phyloP scores from a whole-genome alignment of 2,113 vertebrate species.

The Pseudopodoces humilis region DNA sequence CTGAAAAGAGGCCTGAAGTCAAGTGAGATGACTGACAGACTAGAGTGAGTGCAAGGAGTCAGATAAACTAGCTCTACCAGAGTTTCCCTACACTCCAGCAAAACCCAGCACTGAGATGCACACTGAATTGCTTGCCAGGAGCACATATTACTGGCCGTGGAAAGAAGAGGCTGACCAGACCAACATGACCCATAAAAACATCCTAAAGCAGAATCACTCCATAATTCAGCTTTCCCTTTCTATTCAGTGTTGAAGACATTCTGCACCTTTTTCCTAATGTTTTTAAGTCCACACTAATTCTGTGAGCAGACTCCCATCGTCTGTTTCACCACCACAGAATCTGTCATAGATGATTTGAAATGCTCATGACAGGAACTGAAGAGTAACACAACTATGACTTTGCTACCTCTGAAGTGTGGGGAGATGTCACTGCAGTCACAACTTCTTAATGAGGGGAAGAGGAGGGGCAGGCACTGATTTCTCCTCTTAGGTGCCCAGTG shows the following conservation, averaged over 20 bases:
- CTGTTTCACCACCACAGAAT: neutral
- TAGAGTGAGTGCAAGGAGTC: neutral
- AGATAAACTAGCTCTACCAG: neutral
- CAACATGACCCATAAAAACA: neutral
- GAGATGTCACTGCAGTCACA: neutral
- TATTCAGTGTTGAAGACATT: neutral
- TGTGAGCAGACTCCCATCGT: neutral
- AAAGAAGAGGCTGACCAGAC: neutral
- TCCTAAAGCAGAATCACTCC: neutral
- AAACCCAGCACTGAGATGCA: neutral
- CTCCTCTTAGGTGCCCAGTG: too few relatives aligned
- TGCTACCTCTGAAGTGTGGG: neutral
- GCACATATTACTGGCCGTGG: fast-evolving
- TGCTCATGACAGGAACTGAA: neutral
- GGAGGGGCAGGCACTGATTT: neutral
- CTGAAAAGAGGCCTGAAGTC: neutral
- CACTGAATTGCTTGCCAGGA: neutral
- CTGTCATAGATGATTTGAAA: fast-evolving
- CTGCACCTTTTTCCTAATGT: neutral
- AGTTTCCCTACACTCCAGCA: neutral
- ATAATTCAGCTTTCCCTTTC: neutral
- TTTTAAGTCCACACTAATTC: neutral
- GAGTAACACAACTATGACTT: neutral
- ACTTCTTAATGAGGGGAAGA: neutral
- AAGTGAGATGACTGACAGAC: neutral